These are phyloP conservation scores for Phalacrocorax brasilianus DNA, from an alignment of 2,113 vertebrate species.

Conservation along the genomic window DNA sequence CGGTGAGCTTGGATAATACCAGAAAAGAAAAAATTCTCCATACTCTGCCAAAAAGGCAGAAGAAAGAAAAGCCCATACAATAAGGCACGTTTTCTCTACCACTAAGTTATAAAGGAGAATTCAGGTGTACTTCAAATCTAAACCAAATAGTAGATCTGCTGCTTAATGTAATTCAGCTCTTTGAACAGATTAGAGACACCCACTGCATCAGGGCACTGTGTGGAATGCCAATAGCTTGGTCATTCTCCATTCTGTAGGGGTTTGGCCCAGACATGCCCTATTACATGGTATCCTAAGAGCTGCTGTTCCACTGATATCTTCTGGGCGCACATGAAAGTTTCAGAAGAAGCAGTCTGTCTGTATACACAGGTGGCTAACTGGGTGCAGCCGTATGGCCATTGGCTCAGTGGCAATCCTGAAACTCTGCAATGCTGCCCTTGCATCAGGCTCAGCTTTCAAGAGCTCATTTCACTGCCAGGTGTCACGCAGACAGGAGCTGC, in stretches of 20 bases:
- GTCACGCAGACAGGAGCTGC: neutral
- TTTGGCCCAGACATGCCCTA: neutral
- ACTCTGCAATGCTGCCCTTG: neutral
- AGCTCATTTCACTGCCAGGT: neutral
- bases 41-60: neutral
- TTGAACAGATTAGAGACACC: neutral
- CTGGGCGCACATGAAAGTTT: neutral
- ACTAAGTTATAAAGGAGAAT: neutral
- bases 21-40: neutral
- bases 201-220: neutral
- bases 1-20: neutral
- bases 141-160: neutral
- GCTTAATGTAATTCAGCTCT: neutral
- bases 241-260: neutral
- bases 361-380: neutral
- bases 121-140: neutral
- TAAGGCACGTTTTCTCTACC: neutral
- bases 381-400: neutral
- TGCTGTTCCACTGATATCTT: neutral
- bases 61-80: neutral
- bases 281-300: neutral
- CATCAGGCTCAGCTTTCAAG: neutral
- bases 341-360: neutral
- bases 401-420: neutral
- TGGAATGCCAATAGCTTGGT: fast-evolving